Evolutionary conservation across 2,797 vertebrate genomes (phyloP).

Genomic region (Phoeniculus purpureus): DNA sequence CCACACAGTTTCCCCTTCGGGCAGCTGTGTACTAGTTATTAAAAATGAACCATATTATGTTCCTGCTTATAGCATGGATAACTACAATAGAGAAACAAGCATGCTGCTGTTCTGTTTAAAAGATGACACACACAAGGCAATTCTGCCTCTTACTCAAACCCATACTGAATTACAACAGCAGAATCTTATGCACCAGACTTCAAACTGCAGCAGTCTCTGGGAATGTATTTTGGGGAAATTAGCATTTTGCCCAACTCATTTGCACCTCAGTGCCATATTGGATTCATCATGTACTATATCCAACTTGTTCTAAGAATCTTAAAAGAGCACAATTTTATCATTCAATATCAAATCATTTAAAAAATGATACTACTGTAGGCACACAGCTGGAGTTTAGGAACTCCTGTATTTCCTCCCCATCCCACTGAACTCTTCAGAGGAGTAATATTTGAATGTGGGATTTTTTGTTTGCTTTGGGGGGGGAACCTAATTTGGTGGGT

Average conservation of each 20-base stretch:
- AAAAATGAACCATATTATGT: slow-evolving; percentile 16
- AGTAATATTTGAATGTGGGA: neutral
- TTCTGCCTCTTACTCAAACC: neutral
- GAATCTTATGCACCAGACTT: neutral
- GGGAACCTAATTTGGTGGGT: neutral
- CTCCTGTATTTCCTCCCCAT: neutral
- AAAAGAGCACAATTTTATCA: rapidly evolving
- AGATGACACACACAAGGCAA: neutral
- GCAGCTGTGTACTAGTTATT: slow-evolving; percentile 52
- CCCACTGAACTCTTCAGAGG: neutral
- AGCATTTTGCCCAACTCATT: neutral
- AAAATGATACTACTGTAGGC: neutral
- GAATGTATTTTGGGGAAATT: neutral
- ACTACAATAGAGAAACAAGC: slow-evolving; percentile 31
- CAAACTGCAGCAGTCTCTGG: neutral
- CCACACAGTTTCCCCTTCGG: slow-evolving; percentile 20
- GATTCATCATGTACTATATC: neutral
- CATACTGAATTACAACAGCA: neutral
- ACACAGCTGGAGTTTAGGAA: neutral
- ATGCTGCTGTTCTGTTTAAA: neutral
- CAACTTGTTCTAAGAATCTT: neutral
- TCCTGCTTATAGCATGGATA: neutral
- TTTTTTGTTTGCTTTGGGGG: rapidly evolving
- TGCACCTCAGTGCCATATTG: rapidly evolving
- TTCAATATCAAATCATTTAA: neutral